Evolutionary conservation across 2,113 vertebrate species (phyloP).

Genomic region (Ursus arctos): DNA sequence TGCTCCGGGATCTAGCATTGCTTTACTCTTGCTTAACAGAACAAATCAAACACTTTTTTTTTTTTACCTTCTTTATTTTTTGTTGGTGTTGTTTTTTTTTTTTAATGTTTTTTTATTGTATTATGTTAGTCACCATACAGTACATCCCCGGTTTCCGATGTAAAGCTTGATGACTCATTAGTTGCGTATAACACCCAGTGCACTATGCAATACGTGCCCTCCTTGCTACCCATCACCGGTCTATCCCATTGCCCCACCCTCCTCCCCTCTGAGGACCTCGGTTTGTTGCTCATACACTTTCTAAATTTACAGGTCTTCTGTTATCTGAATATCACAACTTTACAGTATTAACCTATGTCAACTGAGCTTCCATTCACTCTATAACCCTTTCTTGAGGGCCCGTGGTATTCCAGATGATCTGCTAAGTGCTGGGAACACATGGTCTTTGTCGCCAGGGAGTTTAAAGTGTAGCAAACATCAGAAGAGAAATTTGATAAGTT

Average conservation of each 20-base stretch:
- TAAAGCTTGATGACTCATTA: no score
- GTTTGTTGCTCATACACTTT: neutral
- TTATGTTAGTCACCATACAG: no score
- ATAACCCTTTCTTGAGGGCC: neutral
- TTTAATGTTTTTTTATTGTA: no score
- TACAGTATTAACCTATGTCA: neutral
- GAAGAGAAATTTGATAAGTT: neutral
- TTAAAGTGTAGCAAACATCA: neutral
- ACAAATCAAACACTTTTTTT: neutral
- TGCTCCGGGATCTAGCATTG: neutral
- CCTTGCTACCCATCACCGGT: no score
- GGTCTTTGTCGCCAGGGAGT: neutral
- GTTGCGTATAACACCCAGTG: no score
- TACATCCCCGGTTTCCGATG: no score
- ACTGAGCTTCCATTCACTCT: neutral
- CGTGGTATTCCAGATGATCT: neutral
- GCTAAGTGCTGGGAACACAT: accelerated
- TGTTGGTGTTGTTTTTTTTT: no score
- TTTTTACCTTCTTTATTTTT: no score
- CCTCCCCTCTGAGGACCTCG: no score
- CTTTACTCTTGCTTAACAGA: neutral
- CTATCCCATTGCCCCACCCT: no score
- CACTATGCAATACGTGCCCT: no score
- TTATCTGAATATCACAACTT: neutral
- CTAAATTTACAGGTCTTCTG: neutral